Evolutionary conservation across 2,113 vertebrate genomes (phyloP).

Genomic region (Thamnaconus septentrionalis): DNA sequence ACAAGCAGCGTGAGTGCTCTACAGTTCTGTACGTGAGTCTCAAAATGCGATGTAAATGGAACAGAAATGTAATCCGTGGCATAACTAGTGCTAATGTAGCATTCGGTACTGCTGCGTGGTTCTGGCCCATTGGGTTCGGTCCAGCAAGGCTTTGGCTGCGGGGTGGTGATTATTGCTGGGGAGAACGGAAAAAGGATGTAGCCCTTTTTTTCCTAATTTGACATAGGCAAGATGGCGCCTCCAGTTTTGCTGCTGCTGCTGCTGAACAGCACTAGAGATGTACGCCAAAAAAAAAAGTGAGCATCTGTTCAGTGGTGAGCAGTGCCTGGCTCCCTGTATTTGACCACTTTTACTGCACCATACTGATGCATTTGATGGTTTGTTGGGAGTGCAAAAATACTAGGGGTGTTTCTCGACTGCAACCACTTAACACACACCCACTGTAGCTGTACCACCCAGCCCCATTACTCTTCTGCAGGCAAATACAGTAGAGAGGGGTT

Average conservation of each 20-base stretch:
- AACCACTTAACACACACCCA: too few species aligned
- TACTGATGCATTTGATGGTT: too few species aligned
- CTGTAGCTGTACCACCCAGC: background rate
- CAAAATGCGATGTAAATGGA: too few species aligned
- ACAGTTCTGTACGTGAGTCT: too few species aligned
- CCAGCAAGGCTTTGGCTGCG: conserved; percentile 21
- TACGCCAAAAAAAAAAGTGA: too few species aligned
- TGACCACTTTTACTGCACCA: too few species aligned
- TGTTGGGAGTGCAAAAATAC: too few species aligned
- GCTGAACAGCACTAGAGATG: conserved; percentile 15
- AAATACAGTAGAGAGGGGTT: background rate
- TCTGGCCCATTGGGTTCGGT: background rate
- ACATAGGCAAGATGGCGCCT: conserved; percentile 77
- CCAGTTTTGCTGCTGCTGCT: conserved; percentile 21
- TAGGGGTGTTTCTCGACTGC: too few species aligned
- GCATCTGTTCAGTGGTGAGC: background rate
- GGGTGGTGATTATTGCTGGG: conserved; percentile 36
- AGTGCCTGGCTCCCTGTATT: too few species aligned
- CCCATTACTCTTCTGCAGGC: background rate
- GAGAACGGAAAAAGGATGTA: conserved; percentile 50
- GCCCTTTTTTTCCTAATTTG: conserved; percentile 42
- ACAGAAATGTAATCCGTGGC: too few species aligned
- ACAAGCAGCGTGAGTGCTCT: too few species aligned
- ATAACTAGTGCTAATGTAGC: too few species aligned
- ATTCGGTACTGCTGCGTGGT: background rate